Evolutionary conservation across 2,113 vertebrate genomes (phyloP).

Genomic region (Proterorhinus semilunaris): DNA sequence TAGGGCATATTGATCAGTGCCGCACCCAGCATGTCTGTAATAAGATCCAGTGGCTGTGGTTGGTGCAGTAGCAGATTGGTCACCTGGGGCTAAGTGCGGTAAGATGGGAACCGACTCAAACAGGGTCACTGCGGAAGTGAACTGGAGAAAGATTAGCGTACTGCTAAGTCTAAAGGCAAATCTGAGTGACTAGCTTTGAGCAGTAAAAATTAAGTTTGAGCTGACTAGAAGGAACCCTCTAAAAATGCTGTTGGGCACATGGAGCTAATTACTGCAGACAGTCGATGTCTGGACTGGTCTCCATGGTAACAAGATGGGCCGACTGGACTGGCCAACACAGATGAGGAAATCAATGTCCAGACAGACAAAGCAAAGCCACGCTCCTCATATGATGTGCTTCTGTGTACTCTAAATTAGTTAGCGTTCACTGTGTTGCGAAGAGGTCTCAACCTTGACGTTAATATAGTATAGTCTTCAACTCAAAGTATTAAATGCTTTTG

Average conservation of each 20-base stretch:
- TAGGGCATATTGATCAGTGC: conserved; percentile 44
- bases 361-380: conserved; percentile 38
- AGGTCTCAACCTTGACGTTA: too few species aligned
- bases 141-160: neutral
- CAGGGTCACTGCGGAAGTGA: conserved; percentile 16
- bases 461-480: too few species aligned
- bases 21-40: conserved; percentile 36
- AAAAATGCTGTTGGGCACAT: conserved; percentile 58
- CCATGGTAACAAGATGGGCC: conserved; percentile 71
- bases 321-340: conserved; percentile 47
- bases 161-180: conserved; percentile 6
- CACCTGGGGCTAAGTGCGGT: conserved; percentile 36
- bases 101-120: neutral
- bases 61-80: conserved; percentile 43
- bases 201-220: conserved; percentile 34
- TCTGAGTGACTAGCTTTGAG: neutral
- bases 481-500: neutral
- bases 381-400: conserved; percentile 27
- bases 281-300: conserved; percentile 68
- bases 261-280: conserved; percentile 70
- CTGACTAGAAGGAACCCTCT: conserved; percentile 50
- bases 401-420: neutral
- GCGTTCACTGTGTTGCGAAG: neutral
- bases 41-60: conserved; percentile 51
- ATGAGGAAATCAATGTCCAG: conserved; percentile 65